Percentiles rank a stretch among this genome's conserved stretches.
Evolutionary conservation across 2,113 vertebrate genomes (phyloP).

Genomic region (Vulpes lagopus): DNA sequence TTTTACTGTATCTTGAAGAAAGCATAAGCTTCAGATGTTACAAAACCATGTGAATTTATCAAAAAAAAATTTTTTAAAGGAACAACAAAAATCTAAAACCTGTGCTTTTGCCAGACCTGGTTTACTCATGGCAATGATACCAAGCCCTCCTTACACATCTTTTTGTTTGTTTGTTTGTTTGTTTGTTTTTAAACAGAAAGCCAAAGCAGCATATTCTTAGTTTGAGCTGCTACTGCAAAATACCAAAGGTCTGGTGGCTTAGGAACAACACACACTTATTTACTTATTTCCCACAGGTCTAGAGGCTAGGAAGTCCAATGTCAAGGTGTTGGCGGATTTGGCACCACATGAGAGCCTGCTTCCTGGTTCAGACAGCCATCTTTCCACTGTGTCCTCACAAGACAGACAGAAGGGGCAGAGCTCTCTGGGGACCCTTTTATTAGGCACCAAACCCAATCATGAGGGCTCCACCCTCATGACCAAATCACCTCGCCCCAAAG

Average conservation of each 20-base stretch:
- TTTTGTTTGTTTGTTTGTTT: background rate
- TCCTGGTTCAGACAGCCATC: background rate
- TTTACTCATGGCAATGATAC: background rate
- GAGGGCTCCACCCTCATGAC: background rate
- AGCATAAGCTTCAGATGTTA: background rate
- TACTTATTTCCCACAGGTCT: background rate
- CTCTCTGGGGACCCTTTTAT: background rate
- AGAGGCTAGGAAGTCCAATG: background rate
- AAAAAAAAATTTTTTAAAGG: background rate
- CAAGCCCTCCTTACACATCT: background rate
- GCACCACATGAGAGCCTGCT: background rate
- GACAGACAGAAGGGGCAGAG: fast-evolving
- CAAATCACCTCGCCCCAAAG: background rate
- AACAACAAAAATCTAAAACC: background rate
- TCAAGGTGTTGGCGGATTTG: background rate
- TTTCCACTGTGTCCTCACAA: background rate
- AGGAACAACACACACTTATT: background rate
- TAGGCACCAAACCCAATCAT: background rate
- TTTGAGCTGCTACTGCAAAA: background rate
- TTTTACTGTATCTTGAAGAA: background rate
- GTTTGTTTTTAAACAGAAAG: constrained; percentile 1
- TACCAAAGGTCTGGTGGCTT: background rate
- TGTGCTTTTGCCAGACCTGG: background rate
- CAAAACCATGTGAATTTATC: background rate
- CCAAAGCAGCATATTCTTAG: background rate